Evolutionary conservation across 1,140 invertebrate genomes (phyloP).

Genomic region (Camponotus floridanus): DNA sequence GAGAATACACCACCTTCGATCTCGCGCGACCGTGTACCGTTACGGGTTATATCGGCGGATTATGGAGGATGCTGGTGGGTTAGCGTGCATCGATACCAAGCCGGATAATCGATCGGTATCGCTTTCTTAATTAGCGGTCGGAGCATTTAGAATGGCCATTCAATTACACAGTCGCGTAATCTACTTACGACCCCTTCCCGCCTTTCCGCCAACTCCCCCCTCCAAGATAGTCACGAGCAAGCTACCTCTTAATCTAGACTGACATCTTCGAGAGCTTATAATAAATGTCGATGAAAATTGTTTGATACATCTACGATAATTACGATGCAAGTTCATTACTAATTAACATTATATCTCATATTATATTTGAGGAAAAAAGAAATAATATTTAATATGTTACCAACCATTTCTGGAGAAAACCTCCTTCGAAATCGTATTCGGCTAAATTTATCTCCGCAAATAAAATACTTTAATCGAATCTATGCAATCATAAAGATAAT

Average conservation of each 20-base stretch:
- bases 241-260: background rate
- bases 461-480: conserved; percentile 8
- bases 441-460: conserved; percentile 36
- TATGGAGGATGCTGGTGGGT: conserved; percentile 25
- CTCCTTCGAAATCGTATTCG: conserved; percentile 16
- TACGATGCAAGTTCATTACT: background rate
- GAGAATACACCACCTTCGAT: conserved; percentile 61
- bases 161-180: conserved; percentile 81
- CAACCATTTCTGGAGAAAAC: conserved; percentile 5
- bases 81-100: conserved; percentile 70
- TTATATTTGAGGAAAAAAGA: too few relatives aligned
- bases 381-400: background rate
- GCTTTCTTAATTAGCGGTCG: conserved; percentile 79
- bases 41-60: conserved; percentile 62
- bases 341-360: background rate
- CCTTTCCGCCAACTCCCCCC: conserved; percentile 21
- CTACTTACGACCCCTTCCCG: conserved; percentile 67
- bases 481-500: background rate
- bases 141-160: conserved; percentile 76
- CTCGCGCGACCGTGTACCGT: conserved; percentile 64
- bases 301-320: background rate
- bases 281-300: background rate
- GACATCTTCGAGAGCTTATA: background rate
- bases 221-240: conserved; percentile 12
- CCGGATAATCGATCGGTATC: conserved; percentile 81